Evolutionary conservation across 2,113 vertebrate species (phyloP).

Genomic region (Camelus bactrianus): DNA sequence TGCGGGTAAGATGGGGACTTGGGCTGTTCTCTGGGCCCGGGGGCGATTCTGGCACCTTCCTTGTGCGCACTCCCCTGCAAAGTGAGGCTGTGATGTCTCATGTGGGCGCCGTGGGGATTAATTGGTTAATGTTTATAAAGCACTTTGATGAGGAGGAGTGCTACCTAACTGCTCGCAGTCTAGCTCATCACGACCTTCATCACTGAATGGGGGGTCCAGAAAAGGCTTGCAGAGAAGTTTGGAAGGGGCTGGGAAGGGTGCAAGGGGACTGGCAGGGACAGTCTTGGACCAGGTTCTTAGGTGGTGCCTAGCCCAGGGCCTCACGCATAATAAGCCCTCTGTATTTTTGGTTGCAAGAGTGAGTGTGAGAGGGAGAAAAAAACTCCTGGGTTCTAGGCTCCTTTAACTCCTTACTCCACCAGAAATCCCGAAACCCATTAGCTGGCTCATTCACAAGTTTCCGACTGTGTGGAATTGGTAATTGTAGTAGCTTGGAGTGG

Average conservation of each 20-base stretch:
- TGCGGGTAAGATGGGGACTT: background rate
- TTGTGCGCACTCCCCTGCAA: background rate
- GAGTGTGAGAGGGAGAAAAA: background rate
- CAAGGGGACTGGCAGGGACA: too few relatives aligned
- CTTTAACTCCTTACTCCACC: slow-evolving; percentile 35
- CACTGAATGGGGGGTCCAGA: background rate
- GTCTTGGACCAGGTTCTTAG: background rate
- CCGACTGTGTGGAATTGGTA: slow-evolving; percentile 52
- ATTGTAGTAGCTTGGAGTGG: slow-evolving; percentile 40
- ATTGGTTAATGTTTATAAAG: slow-evolving; percentile 34
- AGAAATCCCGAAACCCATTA: slow-evolving; percentile 48
- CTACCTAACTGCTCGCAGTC: background rate
- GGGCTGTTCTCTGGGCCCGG: background rate
- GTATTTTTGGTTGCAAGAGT: background rate
- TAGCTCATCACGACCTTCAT: background rate
- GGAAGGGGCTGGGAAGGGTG: background rate
- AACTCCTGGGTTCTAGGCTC: background rate
- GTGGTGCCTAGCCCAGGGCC: background rate
- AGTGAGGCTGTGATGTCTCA: background rate
- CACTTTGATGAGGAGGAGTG: slow-evolving; percentile 11
- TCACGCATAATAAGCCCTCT: background rate
- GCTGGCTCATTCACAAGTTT: slow-evolving; percentile 64
- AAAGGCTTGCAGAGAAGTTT: background rate
- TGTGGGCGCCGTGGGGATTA: background rate
- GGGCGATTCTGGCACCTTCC: background rate